phyloP scores from a whole-genome alignment of 2,888 invertebrate genomes.

The Sepiola atlantica region DNA sequence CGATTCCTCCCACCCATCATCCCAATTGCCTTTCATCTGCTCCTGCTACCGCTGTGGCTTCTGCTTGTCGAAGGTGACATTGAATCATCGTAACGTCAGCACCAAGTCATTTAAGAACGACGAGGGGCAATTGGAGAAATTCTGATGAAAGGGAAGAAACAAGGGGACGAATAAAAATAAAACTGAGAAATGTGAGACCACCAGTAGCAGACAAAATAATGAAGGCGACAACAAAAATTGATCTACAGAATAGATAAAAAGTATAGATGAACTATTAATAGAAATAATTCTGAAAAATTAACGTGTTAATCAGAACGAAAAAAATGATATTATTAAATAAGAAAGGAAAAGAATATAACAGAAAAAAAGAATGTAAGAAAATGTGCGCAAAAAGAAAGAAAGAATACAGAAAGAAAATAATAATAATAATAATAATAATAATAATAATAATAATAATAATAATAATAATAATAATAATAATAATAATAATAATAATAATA shows the following conservation, averaged over 20 bases:
- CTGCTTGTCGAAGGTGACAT: conserved; percentile 6
- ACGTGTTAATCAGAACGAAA: not conserved
- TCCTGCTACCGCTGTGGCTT: not conserved
- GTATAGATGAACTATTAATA: too few relatives aligned
- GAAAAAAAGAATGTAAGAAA: not conserved
- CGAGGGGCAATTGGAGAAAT: not conserved
- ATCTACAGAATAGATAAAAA: too few relatives aligned
- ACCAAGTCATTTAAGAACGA: not conserved
- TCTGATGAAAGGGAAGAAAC: not conserved
- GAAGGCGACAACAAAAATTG: too few relatives aligned
- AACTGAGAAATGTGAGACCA: too few relatives aligned
- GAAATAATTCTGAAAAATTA: too few relatives aligned
- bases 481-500: too few relatives aligned
- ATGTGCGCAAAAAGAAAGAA: not conserved
- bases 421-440: too few relatives aligned
- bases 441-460: too few relatives aligned
- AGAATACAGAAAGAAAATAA: too few relatives aligned
- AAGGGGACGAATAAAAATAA: not conserved
- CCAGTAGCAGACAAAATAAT: too few relatives aligned
- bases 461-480: too few relatives aligned
- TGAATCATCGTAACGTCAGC: not conserved
- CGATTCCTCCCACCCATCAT: not conserved
- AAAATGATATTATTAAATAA: not conserved
- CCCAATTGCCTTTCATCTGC: not conserved
- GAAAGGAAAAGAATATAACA: not conserved